Evolutionary conservation across 2,888 invertebrate genomes (phyloP).

Genomic region (Euspilapteryx auroguttella): DNA sequence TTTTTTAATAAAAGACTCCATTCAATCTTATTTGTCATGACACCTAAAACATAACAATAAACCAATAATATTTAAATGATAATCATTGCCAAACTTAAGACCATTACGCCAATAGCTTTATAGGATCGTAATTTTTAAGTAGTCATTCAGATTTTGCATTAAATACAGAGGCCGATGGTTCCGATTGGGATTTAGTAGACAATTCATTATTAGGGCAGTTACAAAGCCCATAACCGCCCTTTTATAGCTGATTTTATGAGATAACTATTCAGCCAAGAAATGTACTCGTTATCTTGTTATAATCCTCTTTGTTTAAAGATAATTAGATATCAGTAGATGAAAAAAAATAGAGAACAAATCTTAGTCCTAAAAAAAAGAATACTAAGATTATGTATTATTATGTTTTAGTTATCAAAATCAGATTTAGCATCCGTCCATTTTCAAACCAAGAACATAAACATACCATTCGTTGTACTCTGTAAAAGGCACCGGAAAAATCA

Average conservation of each 20-base stretch:
- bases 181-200: slow-evolving; percentile 46
- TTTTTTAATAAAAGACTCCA: too few relatives aligned
- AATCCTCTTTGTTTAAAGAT: slow-evolving; percentile 26
- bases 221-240: slow-evolving; percentile 53
- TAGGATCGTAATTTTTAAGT: slow-evolving; percentile 5
- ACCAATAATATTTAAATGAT: too few relatives aligned
- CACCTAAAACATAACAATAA: too few relatives aligned
- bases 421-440: too few relatives aligned
- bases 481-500: slow-evolving; percentile 3
- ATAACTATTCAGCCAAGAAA: slow-evolving; percentile 56
- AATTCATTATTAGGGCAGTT: slow-evolving; percentile 60
- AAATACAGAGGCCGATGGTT: slow-evolving; percentile 20
- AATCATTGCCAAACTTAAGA: neutral
- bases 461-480: too few relatives aligned
- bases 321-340: slow-evolving; percentile 23
- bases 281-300: slow-evolving; percentile 33
- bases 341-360: too few relatives aligned
- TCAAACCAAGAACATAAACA: too few relatives aligned
- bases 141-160: slow-evolving; percentile 18
- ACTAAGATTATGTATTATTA: too few relatives aligned
- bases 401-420: too few relatives aligned
- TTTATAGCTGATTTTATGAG: slow-evolving; percentile 59
- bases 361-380: too few relatives aligned
- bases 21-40: too few relatives aligned
- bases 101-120: slow-evolving; percentile 2